These are phyloP conservation scores for Actinia tenebrosa DNA, from an alignment of 64 coral and sea anemone species.

Conservation along the genomic window DNA sequence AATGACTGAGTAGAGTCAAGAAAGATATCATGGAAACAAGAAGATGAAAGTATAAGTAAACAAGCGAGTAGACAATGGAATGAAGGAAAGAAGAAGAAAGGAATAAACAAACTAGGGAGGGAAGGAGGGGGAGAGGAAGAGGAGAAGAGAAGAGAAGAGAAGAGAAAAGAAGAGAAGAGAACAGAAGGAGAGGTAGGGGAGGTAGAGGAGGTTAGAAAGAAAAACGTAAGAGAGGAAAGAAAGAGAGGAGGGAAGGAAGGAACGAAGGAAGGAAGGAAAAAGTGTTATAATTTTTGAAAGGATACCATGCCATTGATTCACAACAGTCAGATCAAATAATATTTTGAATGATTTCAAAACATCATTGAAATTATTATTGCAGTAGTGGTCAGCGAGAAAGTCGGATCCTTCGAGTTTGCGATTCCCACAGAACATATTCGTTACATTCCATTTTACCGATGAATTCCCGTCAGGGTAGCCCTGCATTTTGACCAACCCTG, in stretches of 20 bases:
- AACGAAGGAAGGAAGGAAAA: background rate
- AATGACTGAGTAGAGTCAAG: conserved; percentile 68
- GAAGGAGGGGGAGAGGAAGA: background rate
- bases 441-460: conserved; percentile 25
- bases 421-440: conserved; percentile 73
- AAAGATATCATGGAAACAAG: background rate
- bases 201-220: background rate
- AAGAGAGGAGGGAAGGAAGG: background rate
- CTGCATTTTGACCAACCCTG: conserved; percentile 54
- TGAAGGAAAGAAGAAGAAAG: background rate
- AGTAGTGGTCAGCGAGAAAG: conserved; percentile 77
- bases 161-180: background rate
- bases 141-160: too few species aligned
- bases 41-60: too few species aligned
- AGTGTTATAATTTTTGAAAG: conserved; percentile 24
- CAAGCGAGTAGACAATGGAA: background rate
- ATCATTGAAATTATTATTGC: conserved; percentile 90
- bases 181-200: background rate
- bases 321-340: conserved; percentile 97
- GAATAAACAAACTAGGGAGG: background rate
- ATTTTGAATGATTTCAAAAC: conserved; percentile 85
- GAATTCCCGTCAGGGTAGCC: conserved; percentile 42
- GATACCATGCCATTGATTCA: conserved; percentile 99
- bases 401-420: conserved; percentile 83
- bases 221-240: background rate